Percentiles rank a stretch among this genome's conserved stretches.
Conservation (phyloP, 1,140 invertebrate genomes). For the Amyelois transitella region DNA sequence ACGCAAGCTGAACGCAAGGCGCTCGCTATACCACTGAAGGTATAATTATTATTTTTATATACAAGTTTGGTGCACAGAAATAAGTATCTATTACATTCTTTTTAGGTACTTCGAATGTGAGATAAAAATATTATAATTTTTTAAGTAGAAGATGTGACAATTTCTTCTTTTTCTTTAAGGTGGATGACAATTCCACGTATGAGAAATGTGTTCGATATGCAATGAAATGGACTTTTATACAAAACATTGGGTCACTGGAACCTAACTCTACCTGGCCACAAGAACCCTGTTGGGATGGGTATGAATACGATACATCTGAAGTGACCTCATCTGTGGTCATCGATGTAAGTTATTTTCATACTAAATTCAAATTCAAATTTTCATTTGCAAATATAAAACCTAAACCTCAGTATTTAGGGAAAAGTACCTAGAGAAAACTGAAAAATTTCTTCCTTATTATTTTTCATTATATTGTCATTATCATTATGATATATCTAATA, state of each 20-base stretch:
- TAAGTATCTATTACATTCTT: neutral
- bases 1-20: conserved; percentile 76
- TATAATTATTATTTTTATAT: conserved; percentile 21
- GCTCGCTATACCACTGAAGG: conserved; percentile 79
- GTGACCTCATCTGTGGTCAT: conserved; percentile 86
- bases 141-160: neutral
- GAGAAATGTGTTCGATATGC: conserved; percentile 76
- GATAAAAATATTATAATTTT: too few species aligned
- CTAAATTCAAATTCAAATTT: too few species aligned
- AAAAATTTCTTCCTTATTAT: too few species aligned
- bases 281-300: conserved; percentile 83
- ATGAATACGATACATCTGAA: conserved; percentile 84
- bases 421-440: too few species aligned
- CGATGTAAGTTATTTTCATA: conserved; percentile 78
- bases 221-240: conserved; percentile 80
- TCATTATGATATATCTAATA: neutral
- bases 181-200: conserved; percentile 65
- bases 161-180: conserved; percentile 40
- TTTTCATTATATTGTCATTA: neutral
- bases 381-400: too few species aligned
- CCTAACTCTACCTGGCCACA: conserved; percentile 76
- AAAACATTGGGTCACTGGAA: conserved; percentile 49
- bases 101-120: too few species aligned
- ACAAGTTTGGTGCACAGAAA: too few species aligned
- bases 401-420: too few species aligned